Evolutionary conservation across 2,888 invertebrate genomes (phyloP).

Genomic region (Drepana falcataria): DNA sequence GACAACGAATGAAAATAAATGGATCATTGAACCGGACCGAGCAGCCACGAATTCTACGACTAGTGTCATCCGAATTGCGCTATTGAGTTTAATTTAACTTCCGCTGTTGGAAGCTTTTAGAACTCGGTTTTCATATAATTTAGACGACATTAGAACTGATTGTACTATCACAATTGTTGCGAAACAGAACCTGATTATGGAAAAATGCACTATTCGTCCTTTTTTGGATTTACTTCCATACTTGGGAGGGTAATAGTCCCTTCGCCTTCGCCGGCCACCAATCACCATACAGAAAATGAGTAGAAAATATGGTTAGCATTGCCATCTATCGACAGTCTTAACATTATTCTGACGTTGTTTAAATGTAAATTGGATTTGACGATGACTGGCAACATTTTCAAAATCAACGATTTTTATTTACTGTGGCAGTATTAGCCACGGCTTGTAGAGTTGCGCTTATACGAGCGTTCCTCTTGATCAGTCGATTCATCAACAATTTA

Average conservation of each 20-base stretch:
- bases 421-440: neutral
- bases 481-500: no score
- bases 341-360: constrained; percentile 11
- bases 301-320: constrained; percentile 18
- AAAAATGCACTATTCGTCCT: constrained; percentile 41
- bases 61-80: constrained; percentile 20
- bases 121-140: constrained; percentile 16
- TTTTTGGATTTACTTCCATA: constrained; percentile 41
- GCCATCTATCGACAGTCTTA: constrained; percentile 33
- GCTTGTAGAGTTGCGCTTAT: neutral
- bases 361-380: neutral
- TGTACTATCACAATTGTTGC: constrained; percentile 17
- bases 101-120: constrained; percentile 13
- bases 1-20: constrained; percentile 52
- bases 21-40: constrained; percentile 50
- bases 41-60: constrained; percentile 18
- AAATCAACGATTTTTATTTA: neutral
- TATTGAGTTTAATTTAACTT: constrained; percentile 6
- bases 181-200: constrained; percentile 38
- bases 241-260: constrained; percentile 45
- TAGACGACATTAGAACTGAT: constrained; percentile 6
- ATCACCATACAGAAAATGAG: constrained; percentile 32
- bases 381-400: constrained; percentile 9
- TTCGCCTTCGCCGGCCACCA: constrained; percentile 31
- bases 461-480: no score